Evolutionary conservation across 2,113 vertebrate genomes (phyloP).

Genomic region (Limnothrissa miodon): DNA sequence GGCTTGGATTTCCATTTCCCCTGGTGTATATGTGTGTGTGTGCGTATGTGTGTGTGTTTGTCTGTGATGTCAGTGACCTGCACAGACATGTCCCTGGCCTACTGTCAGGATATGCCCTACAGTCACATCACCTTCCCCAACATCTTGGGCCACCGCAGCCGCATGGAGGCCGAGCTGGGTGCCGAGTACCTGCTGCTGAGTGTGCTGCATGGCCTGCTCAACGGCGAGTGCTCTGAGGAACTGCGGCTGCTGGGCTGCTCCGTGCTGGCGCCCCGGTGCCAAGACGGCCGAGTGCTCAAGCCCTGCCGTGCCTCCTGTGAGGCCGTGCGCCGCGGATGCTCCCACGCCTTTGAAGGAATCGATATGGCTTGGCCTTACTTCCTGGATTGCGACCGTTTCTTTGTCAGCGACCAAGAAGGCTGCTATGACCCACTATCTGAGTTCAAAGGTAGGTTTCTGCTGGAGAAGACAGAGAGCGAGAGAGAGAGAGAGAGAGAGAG

Average conservation of each 20-base stretch:
- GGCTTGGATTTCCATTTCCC: not conserved
- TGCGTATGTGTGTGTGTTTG: not conserved
- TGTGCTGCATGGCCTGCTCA: constrained; percentile 84
- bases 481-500: not conserved
- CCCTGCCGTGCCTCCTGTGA: constrained; percentile 87
- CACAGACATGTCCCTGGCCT: constrained; percentile 77
- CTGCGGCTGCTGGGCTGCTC: constrained; percentile 90
- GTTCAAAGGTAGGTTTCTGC: constrained; percentile 80
- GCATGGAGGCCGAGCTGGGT: constrained; percentile 80
- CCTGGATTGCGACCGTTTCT: constrained; percentile 89
- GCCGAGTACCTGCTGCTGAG: constrained; percentile 89
- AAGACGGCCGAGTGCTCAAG: constrained; percentile 66
- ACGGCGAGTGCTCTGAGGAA: constrained; percentile 91
- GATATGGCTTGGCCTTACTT: constrained; percentile 99
- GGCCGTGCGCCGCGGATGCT: constrained; percentile 76
- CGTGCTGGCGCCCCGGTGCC: constrained; percentile 83
- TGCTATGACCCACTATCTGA: constrained; percentile 84
- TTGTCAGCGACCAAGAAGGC: constrained; percentile 78
- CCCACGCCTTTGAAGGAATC: constrained; percentile 86
- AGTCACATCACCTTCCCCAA: constrained; percentile 82
- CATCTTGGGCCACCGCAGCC: constrained; percentile 78
- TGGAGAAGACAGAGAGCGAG: not conserved
- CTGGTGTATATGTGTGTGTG: not conserved
- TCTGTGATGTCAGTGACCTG: constrained; percentile 71
- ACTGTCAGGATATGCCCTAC: constrained; percentile 83